A percentile compares a stretch with the other conserved stretches of the same genome.
These are phyloP conservation scores for Temnothorax nylanderi DNA, from an alignment of 1,140 invertebrate genomes.

Conservation along the genomic window DNA sequence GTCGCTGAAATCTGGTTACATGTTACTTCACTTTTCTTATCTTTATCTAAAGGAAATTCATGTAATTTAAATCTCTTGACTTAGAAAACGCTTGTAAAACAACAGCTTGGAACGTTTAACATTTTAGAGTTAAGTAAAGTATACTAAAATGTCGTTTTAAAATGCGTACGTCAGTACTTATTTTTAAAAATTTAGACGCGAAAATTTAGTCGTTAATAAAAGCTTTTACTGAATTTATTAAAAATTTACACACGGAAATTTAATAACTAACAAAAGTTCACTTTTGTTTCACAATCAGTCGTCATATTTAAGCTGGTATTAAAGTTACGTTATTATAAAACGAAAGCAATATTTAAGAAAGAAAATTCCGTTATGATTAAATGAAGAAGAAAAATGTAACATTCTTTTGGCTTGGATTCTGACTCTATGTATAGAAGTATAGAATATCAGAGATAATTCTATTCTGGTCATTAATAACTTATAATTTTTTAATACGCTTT, in stretches of 20 bases:
- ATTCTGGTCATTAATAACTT: not conserved
- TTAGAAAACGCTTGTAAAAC: not conserved
- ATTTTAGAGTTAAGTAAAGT: not conserved
- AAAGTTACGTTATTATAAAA: conserved; percentile 13
- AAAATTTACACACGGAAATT: not conserved
- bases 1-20: conserved; percentile 14
- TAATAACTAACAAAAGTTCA: not conserved
- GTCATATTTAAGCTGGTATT: not conserved
- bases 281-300: not conserved
- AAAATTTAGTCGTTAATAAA: not conserved
- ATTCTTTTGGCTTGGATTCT: not conserved
- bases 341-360: not conserved
- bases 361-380: not conserved
- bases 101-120: not conserved
- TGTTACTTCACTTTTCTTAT: conserved; percentile 1
- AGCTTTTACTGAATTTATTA: not conserved
- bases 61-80: conserved; percentile 14
- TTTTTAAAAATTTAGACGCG: not conserved
- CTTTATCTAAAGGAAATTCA: not conserved
- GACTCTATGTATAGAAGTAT: too few species aligned
- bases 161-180: not conserved
- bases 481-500: not conserved
- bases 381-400: not conserved
- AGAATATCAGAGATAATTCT: not conserved
- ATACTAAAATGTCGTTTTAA: not conserved